Base-by-base conservation (phyloP, 2,888 invertebrate genomes). In the Globia sparganii region DNA sequence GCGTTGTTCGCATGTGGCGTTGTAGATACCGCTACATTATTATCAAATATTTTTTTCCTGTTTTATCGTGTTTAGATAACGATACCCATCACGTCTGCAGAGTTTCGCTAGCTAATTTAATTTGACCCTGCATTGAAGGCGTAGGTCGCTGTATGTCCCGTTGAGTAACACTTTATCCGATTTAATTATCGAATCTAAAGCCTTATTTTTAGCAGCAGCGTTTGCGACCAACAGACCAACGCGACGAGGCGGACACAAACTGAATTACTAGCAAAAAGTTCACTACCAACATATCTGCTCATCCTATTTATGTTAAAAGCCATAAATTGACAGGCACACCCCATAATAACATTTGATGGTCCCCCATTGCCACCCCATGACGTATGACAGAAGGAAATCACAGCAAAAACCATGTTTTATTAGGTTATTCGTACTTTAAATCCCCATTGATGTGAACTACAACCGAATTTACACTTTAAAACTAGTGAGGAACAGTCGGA, bases 381-480 rank as follows among this genome's bases (percentile, higher is more conserved):
- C 76, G 76, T 80, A 80, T 83, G 83, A 81, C 80, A 67, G 75
- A 76, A 83, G 68, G 71, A 75, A 88, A 88, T 88, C 78, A 85
- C 75, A 56, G 62, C 68, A 85, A 80, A 88, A 82, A 79, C 37
- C 61, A 13, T 49, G 31, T 18, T 8, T 67, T 69, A 89, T 88
- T 85, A 56, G 75, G 82, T 88, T 80, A 86, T 49, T 0, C 34
- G 65, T 46, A 13, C 25, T 28, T n/a, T 0, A 25, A 25, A 40
- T 21, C 80, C 83, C 58, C 5, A 58, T 21, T 25, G 9, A 56
- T 28, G 3, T 53, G 25, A 43, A 43, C 21, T 13, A 31, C 59
- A 77, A 28, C 28, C 13, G n/a, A 81, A 58, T 49, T 43, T 25
- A 66, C n/a, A 69, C 37, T 70, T 43, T 79, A 64, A 46, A 0